Evolutionary conservation across 2,888 invertebrate genomes (phyloP).

Genomic region (Cantharis flavilabris): DNA sequence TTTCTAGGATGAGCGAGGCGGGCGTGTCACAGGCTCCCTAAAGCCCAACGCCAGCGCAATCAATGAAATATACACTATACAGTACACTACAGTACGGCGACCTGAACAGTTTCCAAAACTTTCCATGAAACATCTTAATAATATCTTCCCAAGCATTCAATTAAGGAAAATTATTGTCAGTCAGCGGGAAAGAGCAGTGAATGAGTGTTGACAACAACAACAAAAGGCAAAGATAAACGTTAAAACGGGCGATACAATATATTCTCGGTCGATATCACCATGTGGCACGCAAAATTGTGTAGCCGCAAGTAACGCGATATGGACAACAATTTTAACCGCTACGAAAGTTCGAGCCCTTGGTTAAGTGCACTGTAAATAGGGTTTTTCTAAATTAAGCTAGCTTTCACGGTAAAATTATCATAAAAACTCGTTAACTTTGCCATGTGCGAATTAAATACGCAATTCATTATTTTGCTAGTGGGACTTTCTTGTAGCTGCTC

Average conservation of each 20-base stretch:
- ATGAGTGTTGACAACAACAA: conserved; percentile 16
- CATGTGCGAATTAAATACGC: conserved; percentile 33
- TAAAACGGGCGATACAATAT: conserved; percentile 19
- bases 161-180: conserved; percentile 14
- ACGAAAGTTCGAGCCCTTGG: not conserved
- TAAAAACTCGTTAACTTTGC: not conserved
- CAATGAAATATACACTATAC: conserved; percentile 53
- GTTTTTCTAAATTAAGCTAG: not conserved
- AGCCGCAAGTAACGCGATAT: conserved; percentile 14
- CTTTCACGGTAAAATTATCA: not conserved
- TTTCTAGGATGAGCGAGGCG: conserved; percentile 54
- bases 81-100: conserved; percentile 42
- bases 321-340: conserved; percentile 5
- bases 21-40: conserved; percentile 55
- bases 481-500: conserved; percentile 38
- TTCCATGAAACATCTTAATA: conserved; percentile 7
- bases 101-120: conserved; percentile 16
- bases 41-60: conserved; percentile 54
- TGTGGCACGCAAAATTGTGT: conserved; percentile 14
- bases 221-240: conserved; percentile 21
- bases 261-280: conserved; percentile 21
- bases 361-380: not conserved
- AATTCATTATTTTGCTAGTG: conserved; percentile 42
- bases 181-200: conserved; percentile 13
- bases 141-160: conserved; percentile 10